Percentiles rank a stretch among this genome's conserved stretches.
Conservation (phyloP, 2,888 invertebrate species). For the Tethea ocularis region DNA sequence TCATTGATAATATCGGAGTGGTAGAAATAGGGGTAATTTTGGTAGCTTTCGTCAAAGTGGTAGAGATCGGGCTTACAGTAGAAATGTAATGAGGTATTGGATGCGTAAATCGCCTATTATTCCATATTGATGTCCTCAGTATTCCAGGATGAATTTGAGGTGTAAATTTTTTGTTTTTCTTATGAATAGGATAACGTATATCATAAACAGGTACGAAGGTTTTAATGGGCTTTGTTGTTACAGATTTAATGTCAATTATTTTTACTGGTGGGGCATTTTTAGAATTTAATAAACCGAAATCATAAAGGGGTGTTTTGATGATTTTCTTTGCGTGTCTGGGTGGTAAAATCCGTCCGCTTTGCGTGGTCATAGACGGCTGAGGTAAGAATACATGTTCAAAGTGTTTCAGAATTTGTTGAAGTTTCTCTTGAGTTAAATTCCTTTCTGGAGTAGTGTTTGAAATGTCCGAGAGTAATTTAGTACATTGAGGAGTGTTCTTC, state of each 20-base stretch:
- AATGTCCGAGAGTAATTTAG: constrained; percentile 50
- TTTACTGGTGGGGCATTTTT: constrained; percentile 50
- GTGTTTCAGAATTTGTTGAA: constrained; percentile 42
- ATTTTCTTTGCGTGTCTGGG: constrained; percentile 21
- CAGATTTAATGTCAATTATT: constrained; percentile 51
- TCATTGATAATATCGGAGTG: neutral
- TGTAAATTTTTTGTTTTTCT: constrained; percentile 22
- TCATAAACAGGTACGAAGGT: constrained; percentile 59
- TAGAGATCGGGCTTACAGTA: neutral
- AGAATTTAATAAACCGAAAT: constrained; percentile 53
- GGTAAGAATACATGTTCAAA: constrained; percentile 49
- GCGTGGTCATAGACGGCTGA: constrained; percentile 10
- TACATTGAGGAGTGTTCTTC: constrained; percentile 50
- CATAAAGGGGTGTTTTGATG: constrained; percentile 40
- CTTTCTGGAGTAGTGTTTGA: constrained; percentile 37
- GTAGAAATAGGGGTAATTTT: neutral
- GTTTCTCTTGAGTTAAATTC: constrained; percentile 30
- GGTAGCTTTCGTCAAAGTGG: neutral
- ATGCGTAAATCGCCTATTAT: constrained; percentile 22
- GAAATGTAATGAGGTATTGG: neutral
- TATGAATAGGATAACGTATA: constrained; percentile 37
- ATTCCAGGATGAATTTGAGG: constrained; percentile 36
- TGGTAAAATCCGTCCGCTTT: constrained; percentile 12
- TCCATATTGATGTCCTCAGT: constrained; percentile 31
- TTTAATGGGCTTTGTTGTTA: constrained; percentile 31